Conservation (phyloP, 1,140 invertebrate species). For the Diploscapter pachys region DNA sequence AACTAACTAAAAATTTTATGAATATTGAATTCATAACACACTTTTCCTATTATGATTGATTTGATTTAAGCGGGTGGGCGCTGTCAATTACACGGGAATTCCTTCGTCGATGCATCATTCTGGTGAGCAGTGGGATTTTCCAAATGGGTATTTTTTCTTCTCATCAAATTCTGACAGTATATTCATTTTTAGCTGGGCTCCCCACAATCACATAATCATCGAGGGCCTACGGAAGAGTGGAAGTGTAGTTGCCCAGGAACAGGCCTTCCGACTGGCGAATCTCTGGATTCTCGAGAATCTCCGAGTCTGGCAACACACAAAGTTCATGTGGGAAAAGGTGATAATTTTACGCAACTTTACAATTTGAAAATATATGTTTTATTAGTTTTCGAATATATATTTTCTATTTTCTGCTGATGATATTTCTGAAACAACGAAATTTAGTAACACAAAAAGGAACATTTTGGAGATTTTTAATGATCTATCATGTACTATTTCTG, state of each 20-base stretch:
- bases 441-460: neutral
- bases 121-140: conserved; percentile 88
- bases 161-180: too few relatives aligned
- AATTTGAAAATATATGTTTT: too few relatives aligned
- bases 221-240: conserved; percentile 66
- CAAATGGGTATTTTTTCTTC: conserved; percentile 68
- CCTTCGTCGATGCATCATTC: conserved; percentile 76
- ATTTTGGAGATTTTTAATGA: too few relatives aligned
- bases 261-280: conserved; percentile 71
- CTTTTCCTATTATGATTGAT: neutral
- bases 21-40: too few relatives aligned
- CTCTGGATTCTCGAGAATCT: conserved; percentile 80
- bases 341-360: too few relatives aligned
- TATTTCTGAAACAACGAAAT: neutral
- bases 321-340: conserved; percentile 65
- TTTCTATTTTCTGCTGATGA: too few relatives aligned
- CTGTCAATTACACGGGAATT: conserved; percentile 70
- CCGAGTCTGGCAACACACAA: conserved; percentile 72
- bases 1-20: too few relatives aligned
- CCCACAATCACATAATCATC: conserved; percentile 77
- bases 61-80: conserved; percentile 60
- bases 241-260: conserved; percentile 37
- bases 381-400: too few relatives aligned
- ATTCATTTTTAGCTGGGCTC: conserved; percentile 69
- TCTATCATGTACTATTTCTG: too few relatives aligned